Conservation (phyloP, 2,113 vertebrate species). For the Larimichthys polyactis region DNA sequence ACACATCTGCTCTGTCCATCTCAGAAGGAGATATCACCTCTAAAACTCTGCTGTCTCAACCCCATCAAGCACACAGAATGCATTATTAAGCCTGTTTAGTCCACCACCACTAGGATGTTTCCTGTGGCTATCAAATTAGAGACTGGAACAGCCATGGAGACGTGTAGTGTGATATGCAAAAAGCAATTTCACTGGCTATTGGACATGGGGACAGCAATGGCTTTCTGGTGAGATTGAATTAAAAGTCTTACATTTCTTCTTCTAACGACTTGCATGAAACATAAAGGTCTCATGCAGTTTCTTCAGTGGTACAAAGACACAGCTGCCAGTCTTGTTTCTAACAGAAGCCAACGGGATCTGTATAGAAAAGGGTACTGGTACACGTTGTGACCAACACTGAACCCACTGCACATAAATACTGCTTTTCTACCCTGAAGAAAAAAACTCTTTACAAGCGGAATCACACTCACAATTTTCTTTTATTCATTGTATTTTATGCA, state of each 20-base stretch:
- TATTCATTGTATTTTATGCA: background rate
- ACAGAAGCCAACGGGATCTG: background rate
- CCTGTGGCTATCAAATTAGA: background rate
- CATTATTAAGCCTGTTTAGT: conserved; percentile 46
- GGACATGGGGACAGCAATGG: background rate
- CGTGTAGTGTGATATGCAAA: conserved; percentile 1
- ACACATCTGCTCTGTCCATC: conserved; percentile 66
- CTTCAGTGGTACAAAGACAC: conserved; percentile 22
- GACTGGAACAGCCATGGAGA: background rate
- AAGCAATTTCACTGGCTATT: conserved; percentile 7
- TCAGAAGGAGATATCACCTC: conserved; percentile 28
- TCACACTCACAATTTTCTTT: background rate
- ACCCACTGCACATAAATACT: too few species aligned
- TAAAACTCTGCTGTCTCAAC: conserved; percentile 34
- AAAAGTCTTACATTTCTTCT: conserved; percentile 26
- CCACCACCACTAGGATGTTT: conserved; percentile 5
- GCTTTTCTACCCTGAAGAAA: background rate
- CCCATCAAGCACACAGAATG: conserved; percentile 38
- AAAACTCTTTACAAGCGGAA: background rate
- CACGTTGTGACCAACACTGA: background rate
- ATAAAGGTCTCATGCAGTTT: conserved; percentile 7
- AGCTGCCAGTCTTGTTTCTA: background rate
- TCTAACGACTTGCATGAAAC: background rate
- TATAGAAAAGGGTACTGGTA: background rate
- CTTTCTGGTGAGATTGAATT: conserved; percentile 23